Percentiles rank a stretch among this genome's conserved stretches.
Conservation (phyloP, 2,888 invertebrate genomes). For the Xanthorhoe designata region DNA sequence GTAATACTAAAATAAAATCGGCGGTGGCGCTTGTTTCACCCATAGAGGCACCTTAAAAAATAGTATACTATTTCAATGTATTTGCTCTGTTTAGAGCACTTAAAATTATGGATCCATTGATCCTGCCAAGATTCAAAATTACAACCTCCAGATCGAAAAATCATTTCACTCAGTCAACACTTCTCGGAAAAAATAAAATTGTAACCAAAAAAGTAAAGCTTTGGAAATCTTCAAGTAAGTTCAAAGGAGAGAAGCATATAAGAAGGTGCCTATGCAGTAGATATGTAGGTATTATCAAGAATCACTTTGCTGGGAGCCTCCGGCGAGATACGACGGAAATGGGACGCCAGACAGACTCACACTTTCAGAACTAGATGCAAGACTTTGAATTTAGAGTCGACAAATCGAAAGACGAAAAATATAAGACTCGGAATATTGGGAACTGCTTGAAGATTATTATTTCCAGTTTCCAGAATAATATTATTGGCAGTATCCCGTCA, state of each 20-base stretch:
- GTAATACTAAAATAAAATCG: no score
- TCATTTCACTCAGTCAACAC: no score
- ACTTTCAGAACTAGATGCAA: neutral
- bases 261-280: neutral
- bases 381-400: neutral
- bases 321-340: constrained; percentile 21
- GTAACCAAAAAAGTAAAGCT: neutral
- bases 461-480: no score
- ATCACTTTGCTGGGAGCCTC: constrained; percentile 49
- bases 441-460: neutral
- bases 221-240: neutral
- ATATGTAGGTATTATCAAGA: constrained; percentile 39
- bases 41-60: no score
- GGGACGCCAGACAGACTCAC: constrained; percentile 37
- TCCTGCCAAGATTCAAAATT: no score
- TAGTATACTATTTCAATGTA: no score
- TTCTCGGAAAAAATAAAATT: neutral
- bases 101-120: no score
- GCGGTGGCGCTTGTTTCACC: no score
- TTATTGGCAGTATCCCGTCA: no score
- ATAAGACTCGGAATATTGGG: neutral
- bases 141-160: no score
- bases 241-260: neutral
- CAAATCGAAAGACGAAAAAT: neutral
- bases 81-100: no score